phyloP scores from a whole-genome alignment of 2,113 vertebrate genomes.

The Osmerus mordax region DNA sequence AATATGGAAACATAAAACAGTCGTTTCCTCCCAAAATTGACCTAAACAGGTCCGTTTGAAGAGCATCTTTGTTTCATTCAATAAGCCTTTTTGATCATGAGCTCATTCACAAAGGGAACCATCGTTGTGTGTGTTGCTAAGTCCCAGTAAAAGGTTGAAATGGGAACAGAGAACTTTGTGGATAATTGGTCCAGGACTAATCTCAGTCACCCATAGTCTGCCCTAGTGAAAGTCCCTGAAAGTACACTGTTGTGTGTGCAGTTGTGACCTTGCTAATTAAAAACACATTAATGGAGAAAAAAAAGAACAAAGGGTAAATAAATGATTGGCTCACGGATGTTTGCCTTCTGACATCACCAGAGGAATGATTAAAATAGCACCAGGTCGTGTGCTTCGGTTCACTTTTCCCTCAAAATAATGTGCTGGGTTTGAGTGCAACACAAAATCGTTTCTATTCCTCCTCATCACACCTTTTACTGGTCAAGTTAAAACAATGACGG shows the following conservation, averaged over 20 bases:
- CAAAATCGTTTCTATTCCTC: neutral
- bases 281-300: neutral
- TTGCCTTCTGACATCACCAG: neutral
- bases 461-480: neutral
- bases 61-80: neutral
- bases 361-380: slow-evolving; percentile 6
- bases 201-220: no score
- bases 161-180: neutral
- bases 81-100: neutral
- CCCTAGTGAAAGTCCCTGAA: no score
- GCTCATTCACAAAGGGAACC: slow-evolving; percentile 3
- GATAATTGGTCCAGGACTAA: no score
- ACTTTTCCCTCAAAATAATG: neutral
- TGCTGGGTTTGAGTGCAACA: neutral
- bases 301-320: neutral
- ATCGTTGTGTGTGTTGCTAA: slow-evolving; percentile 6
- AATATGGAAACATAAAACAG: slow-evolving; percentile 23
- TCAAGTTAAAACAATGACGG: slow-evolving; percentile 23
- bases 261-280: neutral
- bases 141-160: slow-evolving; percentile 1
- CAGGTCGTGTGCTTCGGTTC: neutral
- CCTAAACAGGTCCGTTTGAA: neutral
- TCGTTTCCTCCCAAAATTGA: slow-evolving; percentile 1
- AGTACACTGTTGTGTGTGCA: no score
- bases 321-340: neutral